Evolutionary conservation across 2,888 invertebrate genomes (phyloP).

Genomic region (Drosophila emarginata): DNA sequence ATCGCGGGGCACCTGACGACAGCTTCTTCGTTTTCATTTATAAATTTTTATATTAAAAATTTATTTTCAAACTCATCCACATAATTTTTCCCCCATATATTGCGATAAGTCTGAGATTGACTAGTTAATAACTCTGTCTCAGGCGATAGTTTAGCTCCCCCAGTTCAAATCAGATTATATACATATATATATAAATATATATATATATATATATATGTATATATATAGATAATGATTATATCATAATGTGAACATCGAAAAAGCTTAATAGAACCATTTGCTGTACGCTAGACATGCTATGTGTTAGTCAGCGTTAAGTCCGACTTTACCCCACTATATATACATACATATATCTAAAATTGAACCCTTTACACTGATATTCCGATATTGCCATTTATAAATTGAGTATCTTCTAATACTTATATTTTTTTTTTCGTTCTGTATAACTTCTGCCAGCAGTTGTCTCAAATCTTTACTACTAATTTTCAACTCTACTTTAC

Average conservation of each 20-base stretch:
- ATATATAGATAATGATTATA: neutral
- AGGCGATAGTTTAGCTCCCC: neutral
- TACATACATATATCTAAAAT: neutral
- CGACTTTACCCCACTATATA: neutral
- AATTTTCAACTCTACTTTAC: constrained; percentile 68
- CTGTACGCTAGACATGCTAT: neutral
- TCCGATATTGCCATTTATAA: neutral
- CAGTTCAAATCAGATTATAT: neutral
- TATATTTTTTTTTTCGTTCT: constrained; percentile 45
- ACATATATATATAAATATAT: neutral
- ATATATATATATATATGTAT: too few relatives aligned
- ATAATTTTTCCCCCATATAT: neutral
- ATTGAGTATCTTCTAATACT: neutral
- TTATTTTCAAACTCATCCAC: neutral
- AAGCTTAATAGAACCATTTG: neutral
- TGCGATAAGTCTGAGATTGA: neutral
- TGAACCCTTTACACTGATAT: neutral
- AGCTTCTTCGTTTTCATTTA: constrained; percentile 1
- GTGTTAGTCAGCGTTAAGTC: neutral
- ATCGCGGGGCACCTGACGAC: neutral
- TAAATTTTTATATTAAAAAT: neutral
- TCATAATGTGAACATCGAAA: neutral
- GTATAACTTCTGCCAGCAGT: constrained; percentile 27
- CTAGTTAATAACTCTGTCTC: neutral
- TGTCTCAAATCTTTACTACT: constrained; percentile 51